These are phyloP conservation scores for Paradisaea rubra DNA, from an alignment of 2,113 vertebrate species.

Conservation along the genomic window DNA sequence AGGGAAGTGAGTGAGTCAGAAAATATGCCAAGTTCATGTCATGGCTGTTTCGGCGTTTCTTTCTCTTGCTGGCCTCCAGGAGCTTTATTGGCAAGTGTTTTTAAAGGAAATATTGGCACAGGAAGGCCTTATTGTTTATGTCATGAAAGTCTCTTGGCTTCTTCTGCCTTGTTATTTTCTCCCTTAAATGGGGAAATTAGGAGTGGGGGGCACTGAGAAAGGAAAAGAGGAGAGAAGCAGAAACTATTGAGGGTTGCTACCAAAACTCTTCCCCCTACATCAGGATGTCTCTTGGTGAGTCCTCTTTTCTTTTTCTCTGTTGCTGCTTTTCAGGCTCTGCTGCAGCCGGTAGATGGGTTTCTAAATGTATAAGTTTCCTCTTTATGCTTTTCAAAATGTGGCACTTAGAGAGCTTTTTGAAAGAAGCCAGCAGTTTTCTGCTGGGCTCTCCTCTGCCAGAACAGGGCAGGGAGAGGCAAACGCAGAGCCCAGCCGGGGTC, in stretches of 20 bases:
- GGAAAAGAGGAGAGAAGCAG: constrained; percentile 13
- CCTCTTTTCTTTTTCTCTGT: not conserved
- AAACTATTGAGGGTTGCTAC: not conserved
- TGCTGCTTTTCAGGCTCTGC: not conserved
- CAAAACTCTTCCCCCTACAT: not conserved
- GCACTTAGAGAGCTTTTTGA: not conserved
- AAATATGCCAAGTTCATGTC: constrained; percentile 67
- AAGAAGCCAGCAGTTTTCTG: not conserved
- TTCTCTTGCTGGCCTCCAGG: constrained; percentile 54
- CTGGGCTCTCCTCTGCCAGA: not conserved
- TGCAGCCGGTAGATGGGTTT: not conserved
- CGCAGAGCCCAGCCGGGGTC: not conserved
- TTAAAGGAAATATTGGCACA: constrained; percentile 60
- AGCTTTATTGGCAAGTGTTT: constrained; percentile 60
- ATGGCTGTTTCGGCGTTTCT: constrained; percentile 54
- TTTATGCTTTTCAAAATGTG: not conserved
- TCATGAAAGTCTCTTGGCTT: constrained; percentile 63
- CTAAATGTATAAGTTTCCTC: not conserved
- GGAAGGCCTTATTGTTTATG: constrained; percentile 61
- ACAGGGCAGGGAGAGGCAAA: not conserved
- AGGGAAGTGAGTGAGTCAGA: constrained; percentile 61
- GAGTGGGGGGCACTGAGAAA: constrained; percentile 19
- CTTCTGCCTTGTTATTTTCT: constrained; percentile 64
- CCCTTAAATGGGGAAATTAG: constrained; percentile 54
- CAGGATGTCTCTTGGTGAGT: constrained; percentile 49